Base-by-base conservation (phyloP, 2,113 vertebrate genomes). In the Microtus ochrogaster region DNA sequence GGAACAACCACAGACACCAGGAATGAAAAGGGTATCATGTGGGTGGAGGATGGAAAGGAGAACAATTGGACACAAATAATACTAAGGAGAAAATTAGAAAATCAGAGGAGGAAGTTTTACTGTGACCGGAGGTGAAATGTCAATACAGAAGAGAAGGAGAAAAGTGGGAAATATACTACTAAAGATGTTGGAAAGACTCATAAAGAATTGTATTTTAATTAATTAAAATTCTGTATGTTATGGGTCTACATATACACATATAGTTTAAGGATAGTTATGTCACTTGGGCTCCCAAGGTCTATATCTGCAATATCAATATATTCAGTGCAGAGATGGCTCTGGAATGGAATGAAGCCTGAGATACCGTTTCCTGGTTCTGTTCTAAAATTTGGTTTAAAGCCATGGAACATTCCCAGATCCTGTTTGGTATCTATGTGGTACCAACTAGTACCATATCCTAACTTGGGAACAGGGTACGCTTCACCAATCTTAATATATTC, bases 11-110 rank as follows among this genome's bases (percentile, higher is more conserved):
- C 22, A 39, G 49, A 61, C n/a, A 61, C 22, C 36, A 0, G 22
- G 36, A 58, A 14, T 2, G 36, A 39, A 58, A 61, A 11, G 52
- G 12, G 79, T 61, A 26, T 7, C 52, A 16, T 39, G 58, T 21
- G 19, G 11, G 52, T 24, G 13, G 6, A 5, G 17, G 1, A 0
- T 58, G n/a, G 11, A 9, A 28, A 26, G 9, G 36, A 61, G 24
- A 83, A 61, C 19, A 82, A 7, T 1, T 41, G 12, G n/a, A 61
- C 22, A 63, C n/a, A 41, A 41, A 82, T 82, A 0, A 82, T 26
- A 61, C 24, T 11, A 16, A 82, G 26, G 13, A 55, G 7, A 28
- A 39, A 61, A 61, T 39, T 19, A 81, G 49, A 41, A 82, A 83
- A 61, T 83, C 76, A 41, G 13, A 8, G 55, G 12, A n/a, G 39